phyloP scores from a whole-genome alignment of 2,113 vertebrate genomes.

The Saguinus midas region DNA sequence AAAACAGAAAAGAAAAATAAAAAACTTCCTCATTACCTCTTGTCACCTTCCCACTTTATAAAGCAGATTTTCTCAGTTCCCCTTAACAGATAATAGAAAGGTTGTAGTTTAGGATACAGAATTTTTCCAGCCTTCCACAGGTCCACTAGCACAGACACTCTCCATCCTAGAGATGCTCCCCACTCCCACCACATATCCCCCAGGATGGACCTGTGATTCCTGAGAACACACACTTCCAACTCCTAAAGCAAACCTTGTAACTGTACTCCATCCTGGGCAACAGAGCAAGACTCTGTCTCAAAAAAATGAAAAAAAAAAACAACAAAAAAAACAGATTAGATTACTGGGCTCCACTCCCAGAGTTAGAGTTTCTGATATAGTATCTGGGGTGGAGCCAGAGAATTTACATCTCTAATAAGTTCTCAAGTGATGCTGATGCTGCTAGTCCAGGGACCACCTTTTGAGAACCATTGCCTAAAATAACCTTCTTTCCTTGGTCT shows the following conservation, averaged over 20 bases:
- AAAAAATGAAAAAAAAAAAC: too few species aligned
- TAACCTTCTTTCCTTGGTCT: not conserved
- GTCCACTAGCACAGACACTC: not conserved
- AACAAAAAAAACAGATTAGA: not conserved
- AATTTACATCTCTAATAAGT: not conserved
- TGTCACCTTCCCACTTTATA: not conserved
- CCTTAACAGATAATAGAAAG: not conserved
- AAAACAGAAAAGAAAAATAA: too few species aligned
- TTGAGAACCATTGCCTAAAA: not conserved
- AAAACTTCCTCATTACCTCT: not conserved
- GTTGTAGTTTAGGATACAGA: not conserved
- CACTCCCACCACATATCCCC: not conserved
- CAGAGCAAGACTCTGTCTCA: too few species aligned
- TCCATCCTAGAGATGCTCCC: not conserved
- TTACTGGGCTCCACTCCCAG: not conserved
- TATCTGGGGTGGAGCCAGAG: not conserved
- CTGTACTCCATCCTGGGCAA: too few species aligned
- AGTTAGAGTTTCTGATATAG: not conserved
- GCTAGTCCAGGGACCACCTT: not conserved
- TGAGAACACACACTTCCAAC: not conserved
- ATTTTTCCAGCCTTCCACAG: not conserved
- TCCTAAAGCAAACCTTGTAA: not conserved
- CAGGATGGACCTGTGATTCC: not conserved
- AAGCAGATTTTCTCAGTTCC: not conserved
- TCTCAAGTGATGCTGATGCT: not conserved